These are phyloP conservation scores for Achroia grisella DNA, from an alignment of 1,140 invertebrate species.

Conservation along the genomic window DNA sequence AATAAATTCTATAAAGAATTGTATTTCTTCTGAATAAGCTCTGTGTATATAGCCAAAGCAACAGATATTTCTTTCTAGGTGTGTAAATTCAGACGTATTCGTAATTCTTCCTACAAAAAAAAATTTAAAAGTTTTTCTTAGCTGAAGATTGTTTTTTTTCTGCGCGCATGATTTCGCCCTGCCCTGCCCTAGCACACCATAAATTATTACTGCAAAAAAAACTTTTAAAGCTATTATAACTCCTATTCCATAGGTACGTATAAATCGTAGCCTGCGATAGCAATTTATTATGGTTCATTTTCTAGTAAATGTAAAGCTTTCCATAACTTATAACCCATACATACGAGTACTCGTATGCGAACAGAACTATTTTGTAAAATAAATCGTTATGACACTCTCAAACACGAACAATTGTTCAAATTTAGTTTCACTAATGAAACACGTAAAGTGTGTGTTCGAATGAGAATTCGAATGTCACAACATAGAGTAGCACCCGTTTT, in stretches of 20 bases:
- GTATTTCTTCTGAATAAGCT: too few relatives aligned
- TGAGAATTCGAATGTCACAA: slow-evolving; percentile 40
- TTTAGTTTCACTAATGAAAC: slow-evolving; percentile 42
- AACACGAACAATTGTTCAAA: slow-evolving; percentile 22
- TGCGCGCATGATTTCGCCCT: slow-evolving; percentile 31
- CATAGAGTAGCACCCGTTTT: slow-evolving; percentile 33
- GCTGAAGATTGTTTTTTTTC: slow-evolving; percentile 43
- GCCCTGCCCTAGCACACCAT: slow-evolving; percentile 20
- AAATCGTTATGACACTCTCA: slow-evolving; percentile 22
- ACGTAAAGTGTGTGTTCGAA: slow-evolving; percentile 20
- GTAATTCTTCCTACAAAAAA: slow-evolving; percentile 19
- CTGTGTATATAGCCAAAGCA: too few relatives aligned
- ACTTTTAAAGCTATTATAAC: slow-evolving; percentile 42
- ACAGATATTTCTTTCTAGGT: too few relatives aligned
- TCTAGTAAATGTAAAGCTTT: too few relatives aligned
- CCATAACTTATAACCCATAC: too few relatives aligned
- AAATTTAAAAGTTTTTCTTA: slow-evolving; percentile 32
- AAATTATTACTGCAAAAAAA: slow-evolving; percentile 41
- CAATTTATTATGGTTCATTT: slow-evolving; percentile 12
- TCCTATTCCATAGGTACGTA: slow-evolving; percentile 19
- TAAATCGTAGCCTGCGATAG: slow-evolving; percentile 20
- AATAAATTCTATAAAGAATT: too few relatives aligned
- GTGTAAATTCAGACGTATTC: too few relatives aligned
- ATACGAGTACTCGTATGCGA: too few relatives aligned
- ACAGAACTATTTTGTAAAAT: slow-evolving; percentile 11